A percentile compares a stretch with the other conserved stretches of the same genome.
These are phyloP conservation scores for Trisateles emortualis DNA, from an alignment of 2,888 invertebrate genomes.

Conservation along the genomic window DNA sequence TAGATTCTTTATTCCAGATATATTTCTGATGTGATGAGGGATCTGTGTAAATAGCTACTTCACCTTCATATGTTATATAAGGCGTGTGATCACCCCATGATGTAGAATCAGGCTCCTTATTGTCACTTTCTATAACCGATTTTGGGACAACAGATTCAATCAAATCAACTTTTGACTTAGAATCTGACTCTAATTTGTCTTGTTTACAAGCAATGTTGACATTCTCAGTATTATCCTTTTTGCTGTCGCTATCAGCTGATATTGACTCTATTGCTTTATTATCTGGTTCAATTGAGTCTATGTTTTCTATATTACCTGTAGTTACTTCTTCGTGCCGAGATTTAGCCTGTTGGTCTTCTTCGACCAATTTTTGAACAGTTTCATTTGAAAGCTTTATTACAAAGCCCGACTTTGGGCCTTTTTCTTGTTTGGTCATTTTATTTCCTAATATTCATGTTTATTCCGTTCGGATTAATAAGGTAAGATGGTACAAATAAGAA, in stretches of 20 bases:
- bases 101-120: slow-evolving; percentile 20
- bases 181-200: slow-evolving; percentile 6
- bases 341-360: slow-evolving; percentile 66
- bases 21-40: slow-evolving; percentile 90
- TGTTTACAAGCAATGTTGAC: slow-evolving; percentile 13
- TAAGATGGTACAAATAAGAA: slow-evolving; percentile 1
- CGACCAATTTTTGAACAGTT: slow-evolving; percentile 78
- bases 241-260: slow-evolving; percentile 7
- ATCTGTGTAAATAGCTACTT: slow-evolving; percentile 91
- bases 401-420: slow-evolving; percentile 71
- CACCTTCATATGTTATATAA: slow-evolving; percentile 90
- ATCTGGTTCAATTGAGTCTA: slow-evolving; percentile 9
- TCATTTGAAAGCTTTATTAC: slow-evolving; percentile 81
- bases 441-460: slow-evolving; percentile 6
- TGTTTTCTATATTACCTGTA: slow-evolving; percentile 13
- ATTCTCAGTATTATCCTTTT: slow-evolving; percentile 8
- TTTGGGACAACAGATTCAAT: slow-evolving; percentile 5
- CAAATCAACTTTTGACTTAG: slow-evolving; percentile 1
- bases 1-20: slow-evolving; percentile 86
- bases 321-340: slow-evolving; percentile 19
- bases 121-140: slow-evolving; percentile 5
- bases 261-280: slow-evolving; percentile 2
- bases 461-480: not conserved
- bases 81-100: slow-evolving; percentile 82
- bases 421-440: slow-evolving; percentile 69